Conservation (phyloP, 92 coral and sea anemone genomes). For the Actinernus sp. region DNA sequence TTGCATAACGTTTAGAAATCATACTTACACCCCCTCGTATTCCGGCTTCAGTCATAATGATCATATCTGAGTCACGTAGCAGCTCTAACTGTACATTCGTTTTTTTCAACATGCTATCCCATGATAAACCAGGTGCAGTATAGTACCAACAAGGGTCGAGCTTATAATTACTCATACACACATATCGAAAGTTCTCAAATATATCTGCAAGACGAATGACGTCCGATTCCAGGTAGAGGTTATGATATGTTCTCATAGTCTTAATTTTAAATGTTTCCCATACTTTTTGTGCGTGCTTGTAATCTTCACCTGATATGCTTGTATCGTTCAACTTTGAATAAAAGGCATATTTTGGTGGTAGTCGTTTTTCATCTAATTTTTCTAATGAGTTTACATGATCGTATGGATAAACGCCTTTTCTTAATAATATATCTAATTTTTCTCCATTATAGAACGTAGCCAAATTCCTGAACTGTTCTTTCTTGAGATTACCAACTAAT, state of each 20-base stretch:
- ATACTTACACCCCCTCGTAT: constrained; percentile 1
- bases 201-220: constrained; percentile 15
- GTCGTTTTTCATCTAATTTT: background rate
- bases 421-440: background rate
- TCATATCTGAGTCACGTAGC: constrained; percentile 20
- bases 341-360: constrained; percentile 18
- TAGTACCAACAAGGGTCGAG: constrained; percentile 19
- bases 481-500: constrained; percentile 27
- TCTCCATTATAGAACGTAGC: background rate
- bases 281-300: constrained; percentile 3
- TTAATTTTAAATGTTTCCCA: constrained; percentile 16
- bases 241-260: constrained; percentile 4
- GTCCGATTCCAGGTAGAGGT: constrained; percentile 4
- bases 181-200: constrained; percentile 31
- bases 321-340: background rate
- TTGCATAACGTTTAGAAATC: constrained; percentile 1
- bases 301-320: background rate
- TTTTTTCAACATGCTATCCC: constrained; percentile 15
- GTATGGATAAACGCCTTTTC: background rate
- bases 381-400: background rate
- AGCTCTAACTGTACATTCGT: constrained; percentile 27
- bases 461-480: constrained; percentile 16
- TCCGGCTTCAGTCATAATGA: constrained; percentile 7
- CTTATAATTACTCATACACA: constrained; percentile 23
- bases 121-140: constrained; percentile 19